phyloP scores from a whole-genome alignment of 2,113 vertebrate genomes.

The Sitta europaea region DNA sequence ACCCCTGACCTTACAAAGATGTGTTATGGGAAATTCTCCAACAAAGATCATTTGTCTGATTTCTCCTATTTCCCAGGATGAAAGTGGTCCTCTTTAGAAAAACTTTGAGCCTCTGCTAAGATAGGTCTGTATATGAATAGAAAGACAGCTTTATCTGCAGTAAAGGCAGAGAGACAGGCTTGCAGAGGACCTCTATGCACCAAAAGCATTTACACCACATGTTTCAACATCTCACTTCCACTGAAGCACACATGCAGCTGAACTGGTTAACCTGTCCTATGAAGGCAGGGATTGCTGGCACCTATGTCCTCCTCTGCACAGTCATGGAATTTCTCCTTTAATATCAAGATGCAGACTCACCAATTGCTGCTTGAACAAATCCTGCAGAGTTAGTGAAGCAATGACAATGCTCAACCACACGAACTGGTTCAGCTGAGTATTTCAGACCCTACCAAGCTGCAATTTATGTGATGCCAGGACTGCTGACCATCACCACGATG shows the following conservation, averaged over 20 bases:
- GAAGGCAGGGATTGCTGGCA: background rate
- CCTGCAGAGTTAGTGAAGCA: accelerated
- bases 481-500: background rate
- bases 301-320: background rate
- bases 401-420: background rate
- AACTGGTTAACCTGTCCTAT: background rate
- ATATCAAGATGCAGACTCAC: background rate
- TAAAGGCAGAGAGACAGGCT: background rate
- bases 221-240: background rate
- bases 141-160: background rate
- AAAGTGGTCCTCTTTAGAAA: background rate
- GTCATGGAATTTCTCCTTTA: background rate
- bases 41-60: background rate
- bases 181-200: background rate
- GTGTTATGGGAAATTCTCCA: background rate
- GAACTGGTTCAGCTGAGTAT: background rate
- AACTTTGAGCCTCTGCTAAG: background rate
- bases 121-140: background rate
- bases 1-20: background rate
- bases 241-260: accelerated
- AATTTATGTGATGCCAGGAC: background rate
- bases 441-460: accelerated
- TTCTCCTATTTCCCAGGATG: background rate
- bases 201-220: background rate
- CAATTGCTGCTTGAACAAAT: background rate